These are phyloP conservation scores for Rhynchonycteris naso DNA, from an alignment of 2,797 vertebrate species.

Conservation along the genomic window DNA sequence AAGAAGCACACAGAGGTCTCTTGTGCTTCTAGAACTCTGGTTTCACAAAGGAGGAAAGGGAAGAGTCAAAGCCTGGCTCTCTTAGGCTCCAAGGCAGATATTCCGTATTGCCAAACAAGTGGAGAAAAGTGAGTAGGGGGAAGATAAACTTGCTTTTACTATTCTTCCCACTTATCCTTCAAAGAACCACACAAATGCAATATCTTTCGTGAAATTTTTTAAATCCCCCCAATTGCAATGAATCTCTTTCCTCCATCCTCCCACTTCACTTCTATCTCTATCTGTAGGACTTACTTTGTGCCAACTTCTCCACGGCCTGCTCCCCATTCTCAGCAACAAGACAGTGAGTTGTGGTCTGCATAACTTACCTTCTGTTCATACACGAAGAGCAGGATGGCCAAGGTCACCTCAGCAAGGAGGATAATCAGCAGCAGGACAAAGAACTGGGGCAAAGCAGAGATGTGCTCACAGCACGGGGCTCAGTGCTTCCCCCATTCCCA, in stretches of 20 bases:
- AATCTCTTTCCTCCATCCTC: not conserved
- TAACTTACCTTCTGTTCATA: slow-evolving; percentile 80
- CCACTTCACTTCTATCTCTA: not conserved
- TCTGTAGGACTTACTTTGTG: not conserved
- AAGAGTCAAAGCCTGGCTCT: not conserved
- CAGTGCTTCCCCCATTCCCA: not conserved
- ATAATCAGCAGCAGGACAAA: slow-evolving; percentile 82
- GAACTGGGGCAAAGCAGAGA: slow-evolving; percentile 76
- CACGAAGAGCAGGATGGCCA: slow-evolving; percentile 82
- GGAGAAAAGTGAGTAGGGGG: not conserved
- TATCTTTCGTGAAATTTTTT: not conserved
- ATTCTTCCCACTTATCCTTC: not conserved
- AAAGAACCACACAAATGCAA: not conserved
- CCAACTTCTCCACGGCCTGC: not conserved
- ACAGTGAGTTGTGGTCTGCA: not conserved
- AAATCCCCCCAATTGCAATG: not conserved
- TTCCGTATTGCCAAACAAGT: not conserved
- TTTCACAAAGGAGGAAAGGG: not conserved
- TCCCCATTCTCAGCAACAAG: not conserved
- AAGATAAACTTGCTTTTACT: not conserved
- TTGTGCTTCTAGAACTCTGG: not conserved
- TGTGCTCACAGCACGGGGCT: not conserved
- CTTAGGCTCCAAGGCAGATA: not conserved
- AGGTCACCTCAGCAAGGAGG: slow-evolving; percentile 79
- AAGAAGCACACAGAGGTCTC: not conserved